These are phyloP conservation scores for Protobothrops flavoviridis DNA, from an alignment of 2,113 vertebrate genomes.

Conservation along the genomic window DNA sequence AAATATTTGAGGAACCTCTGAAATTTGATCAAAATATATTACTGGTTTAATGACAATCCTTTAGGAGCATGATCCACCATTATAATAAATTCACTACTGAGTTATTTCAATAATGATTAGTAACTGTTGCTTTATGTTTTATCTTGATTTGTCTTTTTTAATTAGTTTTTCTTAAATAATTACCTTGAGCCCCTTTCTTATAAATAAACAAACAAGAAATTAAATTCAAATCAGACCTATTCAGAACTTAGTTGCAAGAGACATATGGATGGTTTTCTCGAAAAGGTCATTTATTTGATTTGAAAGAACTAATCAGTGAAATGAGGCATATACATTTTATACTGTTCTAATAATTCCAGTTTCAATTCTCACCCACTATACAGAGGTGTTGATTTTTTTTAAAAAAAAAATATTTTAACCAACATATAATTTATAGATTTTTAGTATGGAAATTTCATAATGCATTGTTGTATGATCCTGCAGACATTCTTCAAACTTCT, in stretches of 20 bases:
- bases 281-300: neutral
- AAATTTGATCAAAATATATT: neutral
- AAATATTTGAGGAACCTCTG: neutral
- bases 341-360: neutral
- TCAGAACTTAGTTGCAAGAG: neutral
- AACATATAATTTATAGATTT: too few species aligned
- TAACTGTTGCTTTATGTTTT: neutral
- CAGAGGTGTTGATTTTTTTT: neutral
- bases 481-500: neutral
- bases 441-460: neutral
- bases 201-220: neutral
- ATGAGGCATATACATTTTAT: neutral
- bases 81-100: neutral
- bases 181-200: neutral
- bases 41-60: neutral
- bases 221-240: neutral
- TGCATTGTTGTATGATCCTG: neutral
- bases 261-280: neutral
- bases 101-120: neutral
- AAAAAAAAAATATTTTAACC: neutral
- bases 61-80: too few species aligned
- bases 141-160: neutral
- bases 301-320: neutral
- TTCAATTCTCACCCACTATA: neutral
- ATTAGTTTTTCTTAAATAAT: neutral